phyloP scores from a whole-genome alignment of 2,888 invertebrate genomes.

The Atherix ibis region DNA sequence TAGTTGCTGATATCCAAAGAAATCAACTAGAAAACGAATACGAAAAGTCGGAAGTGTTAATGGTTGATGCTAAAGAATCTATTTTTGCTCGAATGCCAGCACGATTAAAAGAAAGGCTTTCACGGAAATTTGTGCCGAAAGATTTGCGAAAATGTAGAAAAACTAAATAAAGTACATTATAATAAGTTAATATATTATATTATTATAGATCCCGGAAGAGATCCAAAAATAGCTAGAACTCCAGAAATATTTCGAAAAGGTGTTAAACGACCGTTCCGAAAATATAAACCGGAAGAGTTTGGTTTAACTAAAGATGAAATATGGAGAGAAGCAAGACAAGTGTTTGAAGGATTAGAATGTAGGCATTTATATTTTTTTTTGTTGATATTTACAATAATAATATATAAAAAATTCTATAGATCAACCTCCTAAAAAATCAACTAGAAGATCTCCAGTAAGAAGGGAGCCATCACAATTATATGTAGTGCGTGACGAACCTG shows the following conservation, averaged over 20 bases:
- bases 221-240: conserved; percentile 5
- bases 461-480: too few relatives aligned
- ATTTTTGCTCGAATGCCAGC: conserved; percentile 5
- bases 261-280: conserved; percentile 5
- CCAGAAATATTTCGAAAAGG: conserved; percentile 8
- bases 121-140: background rate
- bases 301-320: conserved; percentile 11
- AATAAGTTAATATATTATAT: background rate
- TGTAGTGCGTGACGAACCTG: too few relatives aligned
- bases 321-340: conserved; percentile 8
- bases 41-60: background rate
- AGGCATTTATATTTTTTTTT: background rate
- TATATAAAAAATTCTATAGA: background rate
- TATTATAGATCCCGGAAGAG: background rate
- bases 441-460: too few relatives aligned
- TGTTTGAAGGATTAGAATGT: conserved; percentile 8
- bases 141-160: conserved; percentile 1
- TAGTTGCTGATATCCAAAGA: background rate
- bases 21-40: too few relatives aligned
- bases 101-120: conserved; percentile 3
- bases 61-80: background rate
- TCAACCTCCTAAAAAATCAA: background rate
- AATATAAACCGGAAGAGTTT: conserved; percentile 13
- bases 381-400: background rate
- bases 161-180: background rate